phyloP scores from a whole-genome alignment of 2,113 vertebrate genomes.

The Sus scrofa region DNA sequence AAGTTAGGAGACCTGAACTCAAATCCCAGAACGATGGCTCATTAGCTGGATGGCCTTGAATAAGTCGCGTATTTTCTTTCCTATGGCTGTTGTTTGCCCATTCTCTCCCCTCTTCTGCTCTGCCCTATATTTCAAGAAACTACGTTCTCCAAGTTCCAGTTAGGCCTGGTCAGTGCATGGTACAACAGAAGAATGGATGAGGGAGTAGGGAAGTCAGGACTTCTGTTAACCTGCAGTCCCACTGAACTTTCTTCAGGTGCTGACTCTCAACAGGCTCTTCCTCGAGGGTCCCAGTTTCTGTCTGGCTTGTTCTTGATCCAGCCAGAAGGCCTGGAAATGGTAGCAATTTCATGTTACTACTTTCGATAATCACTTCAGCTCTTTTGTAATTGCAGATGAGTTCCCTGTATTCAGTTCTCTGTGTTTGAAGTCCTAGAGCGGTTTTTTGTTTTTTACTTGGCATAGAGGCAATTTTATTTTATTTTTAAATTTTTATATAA shows the following conservation, averaged over 20 bases:
- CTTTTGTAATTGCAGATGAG: neutral
- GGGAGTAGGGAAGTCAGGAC: neutral
- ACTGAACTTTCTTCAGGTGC: accelerated
- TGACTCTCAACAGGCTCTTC: neutral
- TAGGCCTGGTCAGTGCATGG: neutral
- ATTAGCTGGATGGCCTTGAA: neutral
- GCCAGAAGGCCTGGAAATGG: neutral
- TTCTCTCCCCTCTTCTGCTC: neutral
- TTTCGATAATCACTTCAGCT: neutral
- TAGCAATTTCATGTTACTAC: neutral
- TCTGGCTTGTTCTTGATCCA: neutral
- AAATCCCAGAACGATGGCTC: neutral
- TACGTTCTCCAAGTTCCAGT: neutral
- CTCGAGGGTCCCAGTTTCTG: neutral
- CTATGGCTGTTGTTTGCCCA: neutral
- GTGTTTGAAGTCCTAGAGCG: neutral
- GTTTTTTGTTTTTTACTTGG: neutral
- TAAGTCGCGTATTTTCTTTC: neutral
- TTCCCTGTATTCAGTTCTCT: neutral
- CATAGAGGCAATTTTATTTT: no score
- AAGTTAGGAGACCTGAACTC: neutral
- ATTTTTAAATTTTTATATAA: no score
- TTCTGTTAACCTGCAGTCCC: neutral
- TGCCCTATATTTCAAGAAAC: neutral
- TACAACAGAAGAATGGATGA: neutral